Conservation (phyloP, 2,797 vertebrate genomes). For the Podarcis siculus region DNA sequence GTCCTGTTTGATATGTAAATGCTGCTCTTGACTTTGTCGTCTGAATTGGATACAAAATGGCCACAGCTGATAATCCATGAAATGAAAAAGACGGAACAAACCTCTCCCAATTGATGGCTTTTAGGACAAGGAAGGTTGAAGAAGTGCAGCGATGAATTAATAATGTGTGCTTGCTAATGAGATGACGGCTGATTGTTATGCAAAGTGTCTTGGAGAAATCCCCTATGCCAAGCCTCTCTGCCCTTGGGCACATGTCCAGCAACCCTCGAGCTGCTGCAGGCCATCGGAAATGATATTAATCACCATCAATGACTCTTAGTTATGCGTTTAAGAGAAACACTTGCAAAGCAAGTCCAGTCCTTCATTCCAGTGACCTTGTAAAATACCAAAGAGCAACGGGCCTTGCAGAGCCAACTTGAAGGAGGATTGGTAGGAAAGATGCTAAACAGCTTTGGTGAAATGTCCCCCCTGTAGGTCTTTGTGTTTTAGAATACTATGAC, state of each 20-base stretch:
- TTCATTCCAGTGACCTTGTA: slow-evolving; percentile 40
- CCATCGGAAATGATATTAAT: slow-evolving; percentile 55
- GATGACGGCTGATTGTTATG: slow-evolving; percentile 66
- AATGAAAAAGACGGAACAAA: slow-evolving; percentile 46
- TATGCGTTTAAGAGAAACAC: slow-evolving; percentile 22
- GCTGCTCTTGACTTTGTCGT: background rate
- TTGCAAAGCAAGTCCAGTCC: slow-evolving; percentile 40
- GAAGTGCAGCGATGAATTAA: slow-evolving; percentile 67
- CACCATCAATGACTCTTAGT: slow-evolving; percentile 52
- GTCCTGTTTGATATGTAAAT: background rate
- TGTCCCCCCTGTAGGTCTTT: slow-evolving; percentile 33
- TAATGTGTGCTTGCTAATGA: slow-evolving; percentile 67
- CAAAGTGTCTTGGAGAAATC: slow-evolving; percentile 64
- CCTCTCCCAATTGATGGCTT: slow-evolving; percentile 44
- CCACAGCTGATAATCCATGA: slow-evolving; percentile 3
- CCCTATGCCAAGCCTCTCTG: slow-evolving; percentile 54
- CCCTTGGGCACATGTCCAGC: slow-evolving; percentile 68
- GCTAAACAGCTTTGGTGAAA: slow-evolving; percentile 47
- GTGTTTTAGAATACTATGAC: slow-evolving; percentile 56
- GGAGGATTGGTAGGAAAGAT: slow-evolving; percentile 12
- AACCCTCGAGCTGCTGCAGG: slow-evolving; percentile 41
- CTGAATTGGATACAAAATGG: slow-evolving; percentile 30
- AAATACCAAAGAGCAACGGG: slow-evolving; percentile 27
- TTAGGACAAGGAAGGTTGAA: slow-evolving; percentile 62
- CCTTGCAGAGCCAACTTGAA: slow-evolving; percentile 32